Percentiles rank a stretch among this genome's conserved stretches.
phyloP scores from a whole-genome alignment of 2,888 invertebrate genomes.

The Cylindroiulus punctatus region DNA sequence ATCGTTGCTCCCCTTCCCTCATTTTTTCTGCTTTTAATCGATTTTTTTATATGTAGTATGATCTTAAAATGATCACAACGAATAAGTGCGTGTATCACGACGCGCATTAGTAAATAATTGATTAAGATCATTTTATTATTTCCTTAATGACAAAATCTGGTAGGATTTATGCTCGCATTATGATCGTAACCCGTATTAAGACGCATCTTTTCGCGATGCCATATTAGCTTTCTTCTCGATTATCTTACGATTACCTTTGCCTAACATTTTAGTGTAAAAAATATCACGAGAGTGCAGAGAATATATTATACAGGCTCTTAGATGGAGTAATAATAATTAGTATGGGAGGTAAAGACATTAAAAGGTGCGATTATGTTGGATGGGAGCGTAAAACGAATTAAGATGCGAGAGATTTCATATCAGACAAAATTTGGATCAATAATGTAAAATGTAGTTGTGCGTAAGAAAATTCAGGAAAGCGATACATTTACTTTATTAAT shows the following conservation, averaged over 20 bases:
- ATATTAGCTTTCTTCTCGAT: background rate
- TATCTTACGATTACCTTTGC: background rate
- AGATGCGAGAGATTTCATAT: background rate
- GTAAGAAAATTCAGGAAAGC: too few species aligned
- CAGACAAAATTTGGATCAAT: too few species aligned
- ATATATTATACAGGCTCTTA: background rate
- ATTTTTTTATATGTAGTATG: too few species aligned
- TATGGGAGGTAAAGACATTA: background rate
- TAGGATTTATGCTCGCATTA: constrained; percentile 6
- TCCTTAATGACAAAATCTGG: constrained; percentile 4
- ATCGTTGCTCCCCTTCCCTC: too few species aligned
- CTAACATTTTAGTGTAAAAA: background rate
- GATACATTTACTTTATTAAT: too few species aligned
- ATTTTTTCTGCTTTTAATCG: too few species aligned
- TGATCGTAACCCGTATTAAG: background rate
- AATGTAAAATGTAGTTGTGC: too few species aligned
- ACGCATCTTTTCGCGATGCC: background rate
- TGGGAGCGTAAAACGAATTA: background rate
- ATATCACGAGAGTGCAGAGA: background rate
- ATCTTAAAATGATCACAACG: too few species aligned
- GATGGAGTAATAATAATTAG: constrained; percentile 18
- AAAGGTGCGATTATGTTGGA: background rate
- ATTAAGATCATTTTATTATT: constrained; percentile 2
- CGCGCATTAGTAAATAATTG: background rate
- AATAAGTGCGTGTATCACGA: too few species aligned